Conservation (phyloP, 2,113 vertebrate species). For the Paraplagusia blochii region DNA sequence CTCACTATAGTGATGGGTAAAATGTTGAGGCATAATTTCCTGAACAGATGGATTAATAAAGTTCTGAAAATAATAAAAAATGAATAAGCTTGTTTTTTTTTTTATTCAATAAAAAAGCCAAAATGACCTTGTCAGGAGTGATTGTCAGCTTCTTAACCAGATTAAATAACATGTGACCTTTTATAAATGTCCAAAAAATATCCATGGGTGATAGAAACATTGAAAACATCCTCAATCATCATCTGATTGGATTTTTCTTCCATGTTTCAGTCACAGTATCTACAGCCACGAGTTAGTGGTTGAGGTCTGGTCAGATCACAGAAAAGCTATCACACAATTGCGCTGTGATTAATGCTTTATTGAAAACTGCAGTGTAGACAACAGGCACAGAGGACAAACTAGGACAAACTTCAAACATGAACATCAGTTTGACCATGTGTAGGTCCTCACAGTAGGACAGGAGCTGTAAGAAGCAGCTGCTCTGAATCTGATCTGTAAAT, state of each 20-base stretch:
- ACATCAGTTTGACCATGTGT: constrained; percentile 12
- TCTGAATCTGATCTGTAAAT: not conserved
- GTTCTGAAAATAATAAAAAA: too few species aligned
- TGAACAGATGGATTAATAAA: too few species aligned
- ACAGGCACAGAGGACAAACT: constrained; percentile 9
- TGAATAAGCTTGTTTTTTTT: too few species aligned
- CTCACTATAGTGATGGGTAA: too few species aligned
- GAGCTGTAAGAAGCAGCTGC: constrained; percentile 13
- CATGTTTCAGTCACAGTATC: constrained; percentile 39
- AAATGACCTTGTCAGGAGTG: not conserved
- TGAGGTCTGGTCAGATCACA: constrained; percentile 27
- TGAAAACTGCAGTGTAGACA: constrained; percentile 38
- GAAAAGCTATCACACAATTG: constrained; percentile 20
- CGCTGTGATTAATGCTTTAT: constrained; percentile 49
- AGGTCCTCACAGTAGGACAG: constrained; percentile 13
- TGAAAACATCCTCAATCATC: constrained; percentile 22
- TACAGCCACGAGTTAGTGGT: constrained; percentile 20
- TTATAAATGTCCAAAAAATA: not conserved
- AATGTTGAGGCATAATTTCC: too few species aligned
- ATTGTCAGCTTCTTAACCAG: not conserved
- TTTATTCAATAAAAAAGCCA: too few species aligned
- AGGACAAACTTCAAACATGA: constrained; percentile 5
- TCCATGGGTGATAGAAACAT: not conserved
- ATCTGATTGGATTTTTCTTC: constrained; percentile 8
- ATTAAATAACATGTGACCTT: too few species aligned